A percentile compares a stretch with the other conserved stretches of the same genome.
These are phyloP conservation scores for Podarcis raffonei DNA, from an alignment of 2,113 vertebrate species.

Conservation along the genomic window DNA sequence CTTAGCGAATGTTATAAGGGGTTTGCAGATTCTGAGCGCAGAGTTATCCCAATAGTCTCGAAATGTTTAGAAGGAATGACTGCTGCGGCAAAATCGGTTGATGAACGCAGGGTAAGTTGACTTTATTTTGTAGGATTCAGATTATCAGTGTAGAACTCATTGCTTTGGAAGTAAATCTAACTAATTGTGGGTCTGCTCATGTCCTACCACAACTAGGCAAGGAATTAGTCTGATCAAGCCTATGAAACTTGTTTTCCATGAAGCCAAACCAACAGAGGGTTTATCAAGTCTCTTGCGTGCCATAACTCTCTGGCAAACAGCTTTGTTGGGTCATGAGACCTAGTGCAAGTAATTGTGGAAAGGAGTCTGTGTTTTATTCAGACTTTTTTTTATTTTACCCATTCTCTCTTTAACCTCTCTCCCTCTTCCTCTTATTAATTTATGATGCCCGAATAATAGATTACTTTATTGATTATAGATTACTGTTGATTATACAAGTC, in stretches of 20 bases:
- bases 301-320: too few relatives aligned
- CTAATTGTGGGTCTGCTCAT: neutral
- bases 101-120: conserved; percentile 87
- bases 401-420: neutral
- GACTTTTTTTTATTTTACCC: neutral
- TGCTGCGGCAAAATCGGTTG: conserved; percentile 93
- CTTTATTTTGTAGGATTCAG: neutral
- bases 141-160: neutral
- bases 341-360: neutral
- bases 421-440: neutral
- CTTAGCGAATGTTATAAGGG: conserved; percentile 94
- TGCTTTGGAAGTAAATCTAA: neutral
- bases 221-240: neutral
- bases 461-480: neutral
- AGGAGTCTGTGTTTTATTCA: neutral
- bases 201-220: neutral
- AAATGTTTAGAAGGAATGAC: conserved; percentile 99
- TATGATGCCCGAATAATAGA: neutral
- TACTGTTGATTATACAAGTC: neutral
- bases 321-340: neutral
- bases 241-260: neutral
- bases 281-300: neutral
- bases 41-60: conserved; percentile 94
- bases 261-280: neutral
- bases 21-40: conserved; percentile 95